These are phyloP conservation scores for Operophtera brumata DNA, from an alignment of 2,888 invertebrate genomes.

Conservation along the genomic window DNA sequence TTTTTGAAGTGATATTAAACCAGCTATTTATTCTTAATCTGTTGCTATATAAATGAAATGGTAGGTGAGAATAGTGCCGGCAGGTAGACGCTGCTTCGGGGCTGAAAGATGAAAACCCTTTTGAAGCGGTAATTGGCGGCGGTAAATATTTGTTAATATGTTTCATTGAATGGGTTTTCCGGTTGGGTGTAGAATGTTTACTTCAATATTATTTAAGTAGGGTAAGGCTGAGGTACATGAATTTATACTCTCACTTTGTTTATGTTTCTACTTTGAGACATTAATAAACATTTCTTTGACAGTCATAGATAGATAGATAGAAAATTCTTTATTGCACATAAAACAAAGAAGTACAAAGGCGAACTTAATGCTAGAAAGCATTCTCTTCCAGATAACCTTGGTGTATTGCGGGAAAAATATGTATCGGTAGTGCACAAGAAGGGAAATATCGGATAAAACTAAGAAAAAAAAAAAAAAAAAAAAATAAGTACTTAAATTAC, in stretches of 20 bases:
- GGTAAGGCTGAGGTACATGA: not conserved
- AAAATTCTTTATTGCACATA: no score
- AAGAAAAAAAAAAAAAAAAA: no score
- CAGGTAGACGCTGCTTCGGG: not conserved
- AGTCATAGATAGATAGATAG: no score
- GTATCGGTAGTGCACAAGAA: no score
- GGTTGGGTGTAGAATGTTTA: not conserved
- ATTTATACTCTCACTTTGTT: not conserved
- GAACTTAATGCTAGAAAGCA: no score
- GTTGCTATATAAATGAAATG: slow-evolving; percentile 13
- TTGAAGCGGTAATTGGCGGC: slow-evolving; percentile 15
- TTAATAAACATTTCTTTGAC: no score
- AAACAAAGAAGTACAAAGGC: no score
- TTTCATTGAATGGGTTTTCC: not conserved
- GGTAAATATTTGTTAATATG: slow-evolving; percentile 17
- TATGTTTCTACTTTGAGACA: not conserved
- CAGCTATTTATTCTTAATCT: not conserved
- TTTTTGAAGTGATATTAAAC: no score
- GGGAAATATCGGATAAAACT: no score
- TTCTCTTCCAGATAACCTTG: no score
- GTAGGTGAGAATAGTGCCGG: slow-evolving; percentile 8
- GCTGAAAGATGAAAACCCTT: slow-evolving; percentile 16
- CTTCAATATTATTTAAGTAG: not conserved
- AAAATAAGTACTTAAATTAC: no score
- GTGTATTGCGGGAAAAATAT: no score